Base-by-base conservation (phyloP, 2,797 vertebrate genomes). In the Morus bassanus region DNA sequence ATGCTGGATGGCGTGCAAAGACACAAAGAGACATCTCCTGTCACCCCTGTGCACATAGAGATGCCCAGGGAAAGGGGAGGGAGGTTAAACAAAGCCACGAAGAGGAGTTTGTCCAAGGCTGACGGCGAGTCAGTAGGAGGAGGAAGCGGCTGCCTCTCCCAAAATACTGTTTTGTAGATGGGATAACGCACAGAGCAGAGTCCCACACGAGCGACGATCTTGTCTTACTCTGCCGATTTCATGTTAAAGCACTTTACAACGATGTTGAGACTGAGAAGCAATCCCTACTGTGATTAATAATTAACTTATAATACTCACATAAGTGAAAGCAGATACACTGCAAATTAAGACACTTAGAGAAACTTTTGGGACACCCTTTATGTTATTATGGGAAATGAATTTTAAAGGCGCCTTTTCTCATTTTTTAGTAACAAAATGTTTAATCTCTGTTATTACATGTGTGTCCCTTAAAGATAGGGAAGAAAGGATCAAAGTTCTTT, bases 1-100 rank as follows among this genome's bases (percentile, higher is more conserved):
- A 1, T 7, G 18, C 53, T 9, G 27, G 72, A 13, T 1, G 10
- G 11, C 1, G 2, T 7, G 37, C 54, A 33, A 43, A 25, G 37
- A 37, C 11, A 22, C 33, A 11, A 45, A 56, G 64, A 33, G 54
- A 31, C 33, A 28, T 10, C 64, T 46, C 35, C 6, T 2, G 9
- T 30, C 70, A 60, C 13, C 68, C 25, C 28, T 25, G 21, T 9
- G 21, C 1, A 6, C 19, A 6, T 16, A 25, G 45, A 41, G 24
- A 12, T 3, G 25, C 51, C 60, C 68, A 27, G 37, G 60, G 39
- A 24, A 54, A 33, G 45, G 35, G 37, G 46, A 60, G 5, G 13
- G 12, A 41, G 28, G 30, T 54, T 30, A 21, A 50, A 57, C 24
- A 14, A 28, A 31, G 33, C 33, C 24, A 13, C 4, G 5, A 25